A percentile compares a stretch with the other conserved stretches of the same genome.
Conservation (phyloP, 2,797 vertebrate genomes). For the Peromyscus eremicus region DNA sequence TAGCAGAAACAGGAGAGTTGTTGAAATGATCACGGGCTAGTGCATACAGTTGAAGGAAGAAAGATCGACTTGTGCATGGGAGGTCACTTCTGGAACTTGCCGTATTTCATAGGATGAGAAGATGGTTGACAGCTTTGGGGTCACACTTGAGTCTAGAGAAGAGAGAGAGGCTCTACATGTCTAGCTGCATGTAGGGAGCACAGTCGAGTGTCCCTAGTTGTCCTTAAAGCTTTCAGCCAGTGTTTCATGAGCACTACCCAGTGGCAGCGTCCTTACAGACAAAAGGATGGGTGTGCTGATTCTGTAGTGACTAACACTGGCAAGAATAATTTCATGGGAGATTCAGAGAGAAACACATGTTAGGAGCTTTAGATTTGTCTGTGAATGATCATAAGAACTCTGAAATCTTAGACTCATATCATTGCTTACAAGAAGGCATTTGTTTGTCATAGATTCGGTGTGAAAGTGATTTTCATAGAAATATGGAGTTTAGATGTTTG, state of each 20-base stretch:
- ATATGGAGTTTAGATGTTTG: background rate
- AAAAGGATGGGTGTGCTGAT: background rate
- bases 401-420: background rate
- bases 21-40: background rate
- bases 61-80: background rate
- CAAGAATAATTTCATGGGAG: background rate
- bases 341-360: background rate
- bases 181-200: background rate
- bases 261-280: background rate
- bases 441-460: background rate
- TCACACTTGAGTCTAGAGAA: background rate
- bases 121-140: background rate
- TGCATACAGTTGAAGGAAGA: background rate
- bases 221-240: background rate
- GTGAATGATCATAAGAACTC: background rate
- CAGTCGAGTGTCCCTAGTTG: constrained; percentile 33
- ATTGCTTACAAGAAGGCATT: background rate
- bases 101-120: background rate
- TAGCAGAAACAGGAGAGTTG: background rate
- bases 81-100: background rate
- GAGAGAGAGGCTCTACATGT: background rate
- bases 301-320: background rate
- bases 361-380: constrained; percentile 7
- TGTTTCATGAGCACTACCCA: background rate
- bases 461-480: background rate